Evolutionary conservation across 2,113 vertebrate genomes (phyloP).

Genomic region (Trochalopteron elliotii): DNA sequence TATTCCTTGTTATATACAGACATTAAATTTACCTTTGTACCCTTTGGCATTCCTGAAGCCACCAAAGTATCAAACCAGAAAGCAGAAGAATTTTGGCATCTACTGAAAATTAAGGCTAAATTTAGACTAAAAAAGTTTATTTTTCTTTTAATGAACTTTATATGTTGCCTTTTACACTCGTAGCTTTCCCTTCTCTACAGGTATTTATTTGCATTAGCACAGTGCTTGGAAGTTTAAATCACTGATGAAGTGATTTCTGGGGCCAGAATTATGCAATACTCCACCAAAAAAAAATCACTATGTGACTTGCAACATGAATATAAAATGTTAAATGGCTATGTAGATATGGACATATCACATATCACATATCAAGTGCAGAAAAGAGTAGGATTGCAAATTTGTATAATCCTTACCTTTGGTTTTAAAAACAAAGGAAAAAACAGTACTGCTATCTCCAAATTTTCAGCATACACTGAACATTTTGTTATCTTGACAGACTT

Average conservation of each 20-base stretch:
- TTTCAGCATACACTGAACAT: background rate
- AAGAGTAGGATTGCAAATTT: background rate
- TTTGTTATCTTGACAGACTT: background rate
- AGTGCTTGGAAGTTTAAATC: background rate
- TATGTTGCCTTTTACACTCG: background rate
- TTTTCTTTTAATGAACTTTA: background rate
- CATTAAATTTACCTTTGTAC: background rate
- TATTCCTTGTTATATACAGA: background rate
- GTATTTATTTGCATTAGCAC: background rate
- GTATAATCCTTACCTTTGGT: background rate
- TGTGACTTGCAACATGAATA: background rate
- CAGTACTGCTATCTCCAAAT: background rate
- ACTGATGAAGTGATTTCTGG: background rate
- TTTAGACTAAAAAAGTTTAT: background rate
- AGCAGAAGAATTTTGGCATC: background rate
- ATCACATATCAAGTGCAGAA: background rate
- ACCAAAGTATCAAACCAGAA: background rate
- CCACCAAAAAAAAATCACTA: background rate
- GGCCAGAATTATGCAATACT: background rate
- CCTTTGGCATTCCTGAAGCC: background rate
- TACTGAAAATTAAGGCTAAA: background rate
- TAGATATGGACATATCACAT: background rate
- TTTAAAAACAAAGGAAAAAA: background rate
- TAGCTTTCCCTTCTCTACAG: background rate
- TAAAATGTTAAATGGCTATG: background rate